These are phyloP conservation scores for Araneus ventricosus DNA, from an alignment of 1,140 invertebrate species.

Conservation along the genomic window DNA sequence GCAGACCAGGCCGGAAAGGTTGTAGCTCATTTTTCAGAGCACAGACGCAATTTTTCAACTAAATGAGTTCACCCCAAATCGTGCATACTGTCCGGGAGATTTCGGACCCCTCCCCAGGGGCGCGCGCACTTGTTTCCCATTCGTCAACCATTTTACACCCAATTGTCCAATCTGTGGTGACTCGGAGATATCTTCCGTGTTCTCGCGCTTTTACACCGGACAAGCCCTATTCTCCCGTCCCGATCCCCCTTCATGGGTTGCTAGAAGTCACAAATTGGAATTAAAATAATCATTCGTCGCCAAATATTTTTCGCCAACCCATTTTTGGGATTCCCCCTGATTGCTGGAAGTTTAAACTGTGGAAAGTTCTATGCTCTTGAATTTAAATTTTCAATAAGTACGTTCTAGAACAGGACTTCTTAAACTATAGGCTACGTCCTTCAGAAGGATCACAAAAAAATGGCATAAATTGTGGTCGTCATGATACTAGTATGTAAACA, in stretches of 20 bases:
- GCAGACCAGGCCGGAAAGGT: background rate
- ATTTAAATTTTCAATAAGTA: too few relatives aligned
- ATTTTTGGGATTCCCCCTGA: background rate
- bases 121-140: slow-evolving; percentile 69
- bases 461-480: too few relatives aligned
- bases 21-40: background rate
- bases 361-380: background rate
- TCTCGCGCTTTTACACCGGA: slow-evolving; percentile 23
- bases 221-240: background rate
- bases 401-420: too few relatives aligned
- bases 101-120: slow-evolving; percentile 9
- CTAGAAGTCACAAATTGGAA: background rate
- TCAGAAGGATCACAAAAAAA: too few relatives aligned
- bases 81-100: background rate
- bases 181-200: slow-evolving; percentile 7
- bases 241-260: slow-evolving; percentile 12
- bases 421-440: too few relatives aligned
- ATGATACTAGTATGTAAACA: too few relatives aligned
- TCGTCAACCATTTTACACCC: slow-evolving; percentile 61
- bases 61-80: background rate
- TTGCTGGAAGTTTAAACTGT: background rate
- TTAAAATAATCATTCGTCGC: background rate
- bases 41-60: background rate
- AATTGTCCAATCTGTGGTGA: slow-evolving; percentile 64
- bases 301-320: background rate